A percentile compares a stretch with the other conserved stretches of the same genome.
Conservation (phyloP, 2,888 invertebrate genomes). For the Geophilus truncorum region DNA sequence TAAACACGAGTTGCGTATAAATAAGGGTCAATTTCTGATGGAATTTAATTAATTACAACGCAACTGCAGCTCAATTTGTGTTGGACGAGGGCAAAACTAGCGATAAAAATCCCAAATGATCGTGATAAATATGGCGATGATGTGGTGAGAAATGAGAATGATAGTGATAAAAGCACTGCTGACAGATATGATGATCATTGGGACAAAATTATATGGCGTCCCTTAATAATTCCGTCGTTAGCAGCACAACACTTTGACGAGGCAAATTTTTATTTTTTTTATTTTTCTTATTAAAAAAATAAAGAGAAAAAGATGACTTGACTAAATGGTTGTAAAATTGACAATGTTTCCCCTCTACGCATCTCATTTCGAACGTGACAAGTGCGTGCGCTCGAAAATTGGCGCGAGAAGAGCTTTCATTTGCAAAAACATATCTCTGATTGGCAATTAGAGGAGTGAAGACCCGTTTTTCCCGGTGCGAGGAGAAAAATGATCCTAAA, state of each 20-base stretch:
- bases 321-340: constrained; percentile 12
- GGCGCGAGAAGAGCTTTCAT: constrained; percentile 9
- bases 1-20: neutral
- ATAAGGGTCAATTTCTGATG: neutral
- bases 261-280: neutral
- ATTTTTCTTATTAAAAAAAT: neutral
- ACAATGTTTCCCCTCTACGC: neutral
- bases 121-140: neutral
- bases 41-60: neutral
- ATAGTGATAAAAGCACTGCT: neutral
- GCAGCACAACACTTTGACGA: neutral
- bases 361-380: neutral
- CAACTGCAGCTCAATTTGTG: neutral
- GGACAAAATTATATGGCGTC: neutral
- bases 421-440: constrained; percentile 6
- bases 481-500: constrained; percentile 2
- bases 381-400: neutral
- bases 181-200: neutral
- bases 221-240: neutral
- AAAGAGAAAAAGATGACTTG: neutral
- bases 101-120: neutral
- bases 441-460: constrained; percentile 11
- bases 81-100: neutral
- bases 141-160: neutral
- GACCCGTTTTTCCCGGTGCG: neutral